Percentiles rank a stretch among this genome's conserved stretches.
These are phyloP conservation scores for Gari tellinella DNA, from an alignment of 2,888 invertebrate species.

Conservation along the genomic window DNA sequence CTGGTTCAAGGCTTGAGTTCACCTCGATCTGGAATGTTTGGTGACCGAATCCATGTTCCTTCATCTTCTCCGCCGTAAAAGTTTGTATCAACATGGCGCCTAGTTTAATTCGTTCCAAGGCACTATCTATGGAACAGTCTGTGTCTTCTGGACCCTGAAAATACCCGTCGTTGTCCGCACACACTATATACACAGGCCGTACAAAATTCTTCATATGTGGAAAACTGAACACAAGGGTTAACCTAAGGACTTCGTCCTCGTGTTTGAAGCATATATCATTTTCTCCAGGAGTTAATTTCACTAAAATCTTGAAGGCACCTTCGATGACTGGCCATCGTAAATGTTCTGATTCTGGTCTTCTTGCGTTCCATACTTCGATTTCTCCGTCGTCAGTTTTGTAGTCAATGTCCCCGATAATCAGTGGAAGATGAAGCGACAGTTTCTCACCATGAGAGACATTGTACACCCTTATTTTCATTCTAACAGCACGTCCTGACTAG, in stretches of 20 bases:
- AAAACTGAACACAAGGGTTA: constrained; percentile 69
- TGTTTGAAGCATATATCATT: constrained; percentile 88
- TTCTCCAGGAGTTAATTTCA: constrained; percentile 88
- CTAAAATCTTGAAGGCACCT: constrained; percentile 89
- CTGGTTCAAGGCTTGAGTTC: constrained; percentile 86
- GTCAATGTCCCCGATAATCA: constrained; percentile 80
- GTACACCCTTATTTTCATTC: constrained; percentile 77
- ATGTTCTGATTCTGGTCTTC: constrained; percentile 43
- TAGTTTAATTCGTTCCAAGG: constrained; percentile 90
- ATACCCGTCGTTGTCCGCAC: constrained; percentile 91
- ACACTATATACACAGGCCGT: constrained; percentile 92
- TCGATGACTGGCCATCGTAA: constrained; percentile 87
- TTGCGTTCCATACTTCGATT: constrained; percentile 71
- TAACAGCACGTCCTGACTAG: constrained; percentile 9
- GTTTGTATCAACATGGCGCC: constrained; percentile 92
- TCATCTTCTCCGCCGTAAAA: constrained; percentile 93
- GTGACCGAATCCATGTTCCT: constrained; percentile 90
- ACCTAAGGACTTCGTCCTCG: constrained; percentile 69
- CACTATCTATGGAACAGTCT: constrained; percentile 89
- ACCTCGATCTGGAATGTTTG: constrained; percentile 93
- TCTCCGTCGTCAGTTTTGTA: constrained; percentile 71
- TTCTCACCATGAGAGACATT: constrained; percentile 77
- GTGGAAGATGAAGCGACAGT: constrained; percentile 75
- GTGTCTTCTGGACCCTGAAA: constrained; percentile 89
- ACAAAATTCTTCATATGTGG: constrained; percentile 86